These are phyloP conservation scores for Nomada fucata DNA, from an alignment of 2,888 invertebrate genomes.

Conservation along the genomic window DNA sequence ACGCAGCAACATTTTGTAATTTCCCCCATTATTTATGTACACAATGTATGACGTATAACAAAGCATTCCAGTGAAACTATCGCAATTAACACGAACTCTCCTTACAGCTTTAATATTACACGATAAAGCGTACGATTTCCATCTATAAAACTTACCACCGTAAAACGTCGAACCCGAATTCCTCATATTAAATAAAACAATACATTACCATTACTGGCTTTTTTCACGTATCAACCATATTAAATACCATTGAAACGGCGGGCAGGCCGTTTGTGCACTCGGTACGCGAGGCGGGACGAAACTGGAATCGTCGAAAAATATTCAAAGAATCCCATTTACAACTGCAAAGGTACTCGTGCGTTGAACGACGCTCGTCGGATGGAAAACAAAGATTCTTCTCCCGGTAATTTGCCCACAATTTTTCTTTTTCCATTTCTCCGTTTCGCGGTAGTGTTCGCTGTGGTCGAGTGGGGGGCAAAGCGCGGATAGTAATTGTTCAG, in stretches of 20 bases:
- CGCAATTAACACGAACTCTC: neutral
- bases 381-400: neutral
- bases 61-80: neutral
- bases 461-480: neutral
- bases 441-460: neutral
- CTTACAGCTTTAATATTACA: neutral
- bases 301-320: neutral
- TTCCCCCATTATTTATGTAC: neutral
- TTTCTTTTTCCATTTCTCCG: neutral
- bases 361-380: too few relatives aligned
- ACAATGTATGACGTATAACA: neutral
- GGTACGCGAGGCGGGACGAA: too few relatives aligned
- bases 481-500: neutral
- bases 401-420: neutral
- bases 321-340: neutral
- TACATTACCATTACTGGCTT: too few relatives aligned
- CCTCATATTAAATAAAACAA: too few relatives aligned
- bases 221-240: too few relatives aligned
- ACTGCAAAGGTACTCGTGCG: neutral
- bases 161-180: neutral
- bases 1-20: slow-evolving; percentile 26
- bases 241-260: too few relatives aligned
- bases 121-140: too few relatives aligned
- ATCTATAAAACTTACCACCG: too few relatives aligned
- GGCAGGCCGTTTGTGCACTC: too few relatives aligned